These are phyloP conservation scores for Hemibagrus guttatus DNA, from an alignment of 2,797 vertebrate genomes.

Conservation along the genomic window DNA sequence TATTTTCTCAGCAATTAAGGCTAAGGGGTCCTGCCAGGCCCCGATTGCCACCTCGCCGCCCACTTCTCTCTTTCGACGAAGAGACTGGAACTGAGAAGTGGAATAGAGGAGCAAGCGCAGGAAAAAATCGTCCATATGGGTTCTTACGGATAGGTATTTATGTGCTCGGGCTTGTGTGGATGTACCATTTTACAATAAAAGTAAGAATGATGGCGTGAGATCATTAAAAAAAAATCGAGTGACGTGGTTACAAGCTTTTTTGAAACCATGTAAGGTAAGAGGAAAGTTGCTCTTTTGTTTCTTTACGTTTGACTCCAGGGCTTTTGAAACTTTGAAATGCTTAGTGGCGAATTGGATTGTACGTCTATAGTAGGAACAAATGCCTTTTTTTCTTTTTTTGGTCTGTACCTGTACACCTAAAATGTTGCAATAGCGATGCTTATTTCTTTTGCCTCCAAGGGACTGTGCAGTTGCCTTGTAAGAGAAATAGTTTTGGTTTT, in stretches of 20 bases:
- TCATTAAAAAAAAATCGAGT: conserved; percentile 50
- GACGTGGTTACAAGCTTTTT: conserved; percentile 75
- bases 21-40: conserved; percentile 96
- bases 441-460: conserved; percentile 57
- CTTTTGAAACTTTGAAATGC: conserved; percentile 60
- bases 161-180: conserved; percentile 99
- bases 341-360: conserved; percentile 57
- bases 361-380: conserved; percentile 56
- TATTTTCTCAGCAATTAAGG: conserved; percentile 97
- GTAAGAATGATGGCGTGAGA: conserved; percentile 72
- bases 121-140: conserved; percentile 98
- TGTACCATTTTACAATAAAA: conserved; percentile 81
- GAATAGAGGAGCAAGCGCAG: conserved; percentile 97
- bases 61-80: conserved; percentile 95
- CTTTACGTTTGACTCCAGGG: conserved; percentile 61
- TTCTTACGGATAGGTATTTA: conserved; percentile 99
- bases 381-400: not conserved
- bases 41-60: conserved; percentile 90
- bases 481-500: conserved; percentile 58
- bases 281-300: conserved; percentile 71
- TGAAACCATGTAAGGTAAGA: conserved; percentile 92
- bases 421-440: conserved; percentile 52
- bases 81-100: conserved; percentile 94
- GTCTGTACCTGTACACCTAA: conserved; percentile 27
- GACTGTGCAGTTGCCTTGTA: conserved; percentile 52